Conservation (phyloP, 1,140 invertebrate species). For the Araneus ventricosus region DNA sequence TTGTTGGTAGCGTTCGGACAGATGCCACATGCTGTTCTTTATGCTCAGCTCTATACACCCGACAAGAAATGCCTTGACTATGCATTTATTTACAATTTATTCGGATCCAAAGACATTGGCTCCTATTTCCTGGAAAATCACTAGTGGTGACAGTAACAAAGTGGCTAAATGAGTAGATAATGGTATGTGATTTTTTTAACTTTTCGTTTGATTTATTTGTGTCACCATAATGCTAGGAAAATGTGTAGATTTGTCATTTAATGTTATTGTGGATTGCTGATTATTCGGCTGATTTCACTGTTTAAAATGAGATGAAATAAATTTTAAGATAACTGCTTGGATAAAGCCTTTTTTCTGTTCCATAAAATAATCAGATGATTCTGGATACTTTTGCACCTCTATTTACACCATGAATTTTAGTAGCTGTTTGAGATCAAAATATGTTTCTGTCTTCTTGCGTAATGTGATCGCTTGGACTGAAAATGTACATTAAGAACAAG, state of each 20-base stretch:
- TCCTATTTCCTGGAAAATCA: constrained; percentile 87
- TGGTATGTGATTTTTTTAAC: constrained; percentile 81
- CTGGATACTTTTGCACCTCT: no score
- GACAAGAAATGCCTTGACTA: constrained; percentile 91
- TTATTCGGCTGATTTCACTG: neutral
- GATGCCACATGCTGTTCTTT: constrained; percentile 91
- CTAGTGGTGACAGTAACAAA: constrained; percentile 93
- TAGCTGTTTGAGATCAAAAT: no score
- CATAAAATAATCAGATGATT: no score
- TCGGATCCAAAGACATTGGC: constrained; percentile 86
- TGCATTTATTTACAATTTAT: constrained; percentile 91
- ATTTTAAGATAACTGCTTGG: no score
- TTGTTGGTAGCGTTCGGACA: constrained; percentile 94
- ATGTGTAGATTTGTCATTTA: no score
- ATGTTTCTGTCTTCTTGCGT: no score
- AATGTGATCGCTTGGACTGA: no score
- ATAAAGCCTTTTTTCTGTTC: no score
- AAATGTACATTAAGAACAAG: no score
- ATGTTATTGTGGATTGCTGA: no score
- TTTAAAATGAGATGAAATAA: neutral
- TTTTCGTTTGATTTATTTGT: neutral
- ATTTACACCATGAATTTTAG: no score
- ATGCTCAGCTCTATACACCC: constrained; percentile 91
- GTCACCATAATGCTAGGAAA: no score
- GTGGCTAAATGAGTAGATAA: constrained; percentile 93